These are phyloP conservation scores for Epinephelus malabaricus DNA, from an alignment of 2,797 vertebrate genomes.

Conservation along the genomic window DNA sequence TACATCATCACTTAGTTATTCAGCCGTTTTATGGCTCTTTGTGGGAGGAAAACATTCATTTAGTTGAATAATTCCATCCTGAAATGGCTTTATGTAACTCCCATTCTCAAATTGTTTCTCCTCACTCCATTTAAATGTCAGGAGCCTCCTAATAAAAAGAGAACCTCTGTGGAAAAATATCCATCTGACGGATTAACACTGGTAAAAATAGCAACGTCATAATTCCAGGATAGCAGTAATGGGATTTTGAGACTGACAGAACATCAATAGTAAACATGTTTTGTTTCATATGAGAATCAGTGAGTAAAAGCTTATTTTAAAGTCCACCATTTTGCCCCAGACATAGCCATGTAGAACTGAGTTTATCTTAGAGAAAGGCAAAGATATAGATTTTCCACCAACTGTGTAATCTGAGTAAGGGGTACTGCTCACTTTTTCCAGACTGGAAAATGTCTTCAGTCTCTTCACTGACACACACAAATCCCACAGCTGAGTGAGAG, in stretches of 20 bases:
- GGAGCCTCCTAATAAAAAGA: constrained; percentile 34
- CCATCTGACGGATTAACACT: constrained; percentile 14
- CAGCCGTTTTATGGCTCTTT: constrained; percentile 2
- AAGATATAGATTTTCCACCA: constrained; percentile 41
- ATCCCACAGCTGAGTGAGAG: constrained; percentile 14
- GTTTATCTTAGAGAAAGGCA: constrained; percentile 12
- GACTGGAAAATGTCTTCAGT: constrained; percentile 60
- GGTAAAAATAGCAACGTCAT: constrained; percentile 36
- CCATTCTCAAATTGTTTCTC: constrained; percentile 10
- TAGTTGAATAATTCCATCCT: constrained; percentile 14
- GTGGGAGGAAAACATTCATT: neutral
- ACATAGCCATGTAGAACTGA: neutral
- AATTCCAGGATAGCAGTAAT: neutral
- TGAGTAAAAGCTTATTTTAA: constrained; percentile 5
- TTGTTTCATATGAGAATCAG: neutral
- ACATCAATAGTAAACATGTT: constrained; percentile 20
- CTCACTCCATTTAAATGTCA: constrained; percentile 44
- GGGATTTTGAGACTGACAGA: neutral
- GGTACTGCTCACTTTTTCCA: constrained; percentile 69
- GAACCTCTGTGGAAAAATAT: constrained; percentile 36
- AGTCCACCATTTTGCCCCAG: constrained; percentile 1
- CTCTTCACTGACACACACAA: constrained; percentile 40
- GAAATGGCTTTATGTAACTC: constrained; percentile 8
- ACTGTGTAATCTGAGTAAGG: constrained; percentile 46
- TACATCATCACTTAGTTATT: constrained; percentile 12